Conservation (phyloP, 2,797 vertebrate genomes). For the Apogon hyalosoma region DNA sequence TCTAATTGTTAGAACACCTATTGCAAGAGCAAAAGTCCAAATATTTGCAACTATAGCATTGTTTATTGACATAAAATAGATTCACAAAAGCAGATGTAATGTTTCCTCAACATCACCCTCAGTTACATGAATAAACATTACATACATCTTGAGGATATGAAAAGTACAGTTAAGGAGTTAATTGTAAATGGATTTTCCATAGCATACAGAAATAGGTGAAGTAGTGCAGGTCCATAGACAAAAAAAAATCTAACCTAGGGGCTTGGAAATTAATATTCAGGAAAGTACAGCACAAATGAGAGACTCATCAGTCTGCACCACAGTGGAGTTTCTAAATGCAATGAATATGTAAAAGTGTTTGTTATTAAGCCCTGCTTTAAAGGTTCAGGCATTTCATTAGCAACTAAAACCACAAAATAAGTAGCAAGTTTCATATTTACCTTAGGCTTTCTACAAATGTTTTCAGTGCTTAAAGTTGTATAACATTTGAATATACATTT, state of each 20-base stretch:
- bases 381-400: slow-evolving; percentile 7
- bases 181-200: background rate
- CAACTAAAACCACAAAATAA: background rate
- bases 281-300: slow-evolving; percentile 3
- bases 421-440: background rate
- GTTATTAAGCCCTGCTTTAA: background rate
- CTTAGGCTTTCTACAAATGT: background rate
- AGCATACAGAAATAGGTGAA: background rate
- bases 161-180: too few relatives aligned
- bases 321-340: slow-evolving; percentile 17
- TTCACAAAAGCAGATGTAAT: too few relatives aligned
- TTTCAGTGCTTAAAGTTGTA: background rate
- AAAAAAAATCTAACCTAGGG: background rate
- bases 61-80: too few relatives aligned
- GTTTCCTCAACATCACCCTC: too few relatives aligned
- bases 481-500: background rate
- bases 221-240: background rate
- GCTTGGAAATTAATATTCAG: slow-evolving; percentile 6
- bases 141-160: too few relatives aligned
- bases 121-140: too few relatives aligned
- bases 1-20: too few relatives aligned
- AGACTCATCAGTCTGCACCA: slow-evolving; percentile 5
- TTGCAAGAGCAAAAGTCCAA: too few relatives aligned
- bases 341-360: slow-evolving; percentile 22
- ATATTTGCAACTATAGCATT: too few relatives aligned